Conservation (phyloP, 2,113 vertebrate genomes). For the Psilopogon haemacephalus region DNA sequence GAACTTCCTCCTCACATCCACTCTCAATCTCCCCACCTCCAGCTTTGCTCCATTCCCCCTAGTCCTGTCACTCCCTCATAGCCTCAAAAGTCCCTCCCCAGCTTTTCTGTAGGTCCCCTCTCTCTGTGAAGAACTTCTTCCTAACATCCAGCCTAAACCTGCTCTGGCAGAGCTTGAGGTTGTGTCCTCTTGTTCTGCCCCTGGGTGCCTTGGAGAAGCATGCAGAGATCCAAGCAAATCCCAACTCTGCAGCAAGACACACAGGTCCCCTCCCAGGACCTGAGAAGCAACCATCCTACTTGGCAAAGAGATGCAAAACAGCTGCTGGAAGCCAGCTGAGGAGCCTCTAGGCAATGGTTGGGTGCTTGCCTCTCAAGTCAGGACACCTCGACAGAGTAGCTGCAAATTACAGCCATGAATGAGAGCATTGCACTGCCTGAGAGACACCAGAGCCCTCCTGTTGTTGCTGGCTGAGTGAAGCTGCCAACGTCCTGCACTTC, state of each 20-base stretch:
- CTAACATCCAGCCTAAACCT: no score
- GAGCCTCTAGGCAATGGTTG: not conserved
- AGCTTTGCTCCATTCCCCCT: no score
- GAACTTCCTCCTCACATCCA: no score
- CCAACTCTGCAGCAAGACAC: not conserved
- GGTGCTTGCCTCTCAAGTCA: not conserved
- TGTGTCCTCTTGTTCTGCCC: no score
- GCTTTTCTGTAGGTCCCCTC: no score
- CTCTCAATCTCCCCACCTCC: no score
- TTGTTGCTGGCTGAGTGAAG: not conserved
- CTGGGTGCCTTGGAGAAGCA: not conserved
- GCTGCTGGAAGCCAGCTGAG: not conserved
- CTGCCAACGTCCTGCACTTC: not conserved
- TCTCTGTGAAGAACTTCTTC: no score
- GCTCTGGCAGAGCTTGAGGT: no score
- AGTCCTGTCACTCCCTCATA: no score
- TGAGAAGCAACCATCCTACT: not conserved
- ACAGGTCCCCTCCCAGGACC: not conserved
- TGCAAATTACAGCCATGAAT: not conserved
- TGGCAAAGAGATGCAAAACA: not conserved
- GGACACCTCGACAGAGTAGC: not conserved
- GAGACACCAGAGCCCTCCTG: rapidly evolving
- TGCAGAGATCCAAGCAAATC: not conserved
- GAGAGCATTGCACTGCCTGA: not conserved
- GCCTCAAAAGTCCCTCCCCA: no score